Percentiles rank a stretch among this genome's conserved stretches.
Evolutionary conservation across 2,797 vertebrate genomes (phyloP).

Genomic region (Melanotaenia trifasciata): DNA sequence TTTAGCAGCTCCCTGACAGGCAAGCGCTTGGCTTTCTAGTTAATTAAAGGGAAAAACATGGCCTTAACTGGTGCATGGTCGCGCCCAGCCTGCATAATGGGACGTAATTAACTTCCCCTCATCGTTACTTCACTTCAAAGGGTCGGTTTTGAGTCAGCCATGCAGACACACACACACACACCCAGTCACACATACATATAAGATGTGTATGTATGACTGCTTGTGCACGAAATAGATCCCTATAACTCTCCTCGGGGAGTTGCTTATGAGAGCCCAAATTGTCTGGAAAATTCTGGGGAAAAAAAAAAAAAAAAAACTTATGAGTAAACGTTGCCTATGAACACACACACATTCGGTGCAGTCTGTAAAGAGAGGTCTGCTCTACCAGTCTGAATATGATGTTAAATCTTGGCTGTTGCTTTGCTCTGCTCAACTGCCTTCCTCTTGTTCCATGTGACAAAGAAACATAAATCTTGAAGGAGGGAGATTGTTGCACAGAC

Average conservation of each 20-base stretch:
- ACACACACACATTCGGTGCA: constrained; percentile 19
- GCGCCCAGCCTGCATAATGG: constrained; percentile 90
- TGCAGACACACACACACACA: constrained; percentile 49
- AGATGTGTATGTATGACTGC: constrained; percentile 69
- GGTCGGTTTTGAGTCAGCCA: constrained; percentile 77
- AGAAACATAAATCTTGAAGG: constrained; percentile 13
- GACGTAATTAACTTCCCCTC: constrained; percentile 98
- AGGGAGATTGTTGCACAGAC: neutral
- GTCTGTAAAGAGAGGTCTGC: neutral
- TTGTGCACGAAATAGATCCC: constrained; percentile 63
- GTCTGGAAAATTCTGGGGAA: constrained; percentile 46
- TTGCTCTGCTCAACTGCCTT: constrained; percentile 10
- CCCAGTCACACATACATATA: constrained; percentile 39
- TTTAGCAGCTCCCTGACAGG: constrained; percentile 88
- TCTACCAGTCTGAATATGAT: constrained; percentile 23
- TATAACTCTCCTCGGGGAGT: constrained; percentile 69
- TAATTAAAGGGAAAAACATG: constrained; percentile 98
- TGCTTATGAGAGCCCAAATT: constrained; percentile 49
- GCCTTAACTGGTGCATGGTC: constrained; percentile 91
- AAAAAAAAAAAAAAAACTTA: constrained; percentile 38
- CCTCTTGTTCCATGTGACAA: constrained; percentile 6
- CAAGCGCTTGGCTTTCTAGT: constrained; percentile 92
- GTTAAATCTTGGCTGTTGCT: constrained; percentile 12
- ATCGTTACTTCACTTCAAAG: constrained; percentile 94
- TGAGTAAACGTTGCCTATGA: constrained; percentile 35